Evolutionary conservation across 2,113 vertebrate species (phyloP).

Genomic region (Cinclus mexicanus): DNA sequence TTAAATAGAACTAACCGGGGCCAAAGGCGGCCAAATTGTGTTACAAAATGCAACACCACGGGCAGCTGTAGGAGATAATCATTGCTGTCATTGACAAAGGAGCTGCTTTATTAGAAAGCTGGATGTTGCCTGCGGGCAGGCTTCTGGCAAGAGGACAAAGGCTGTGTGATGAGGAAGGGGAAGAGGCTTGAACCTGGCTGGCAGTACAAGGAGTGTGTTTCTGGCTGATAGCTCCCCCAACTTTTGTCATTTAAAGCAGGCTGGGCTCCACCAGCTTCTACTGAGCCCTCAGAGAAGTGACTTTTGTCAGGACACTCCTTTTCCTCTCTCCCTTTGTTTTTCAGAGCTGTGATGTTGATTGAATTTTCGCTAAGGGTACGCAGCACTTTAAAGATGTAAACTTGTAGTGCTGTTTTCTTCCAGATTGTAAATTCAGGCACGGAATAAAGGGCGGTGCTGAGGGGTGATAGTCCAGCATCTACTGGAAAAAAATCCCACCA

Average conservation of each 20-base stretch:
- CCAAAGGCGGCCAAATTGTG: constrained; percentile 82
- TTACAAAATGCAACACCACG: constrained; percentile 82
- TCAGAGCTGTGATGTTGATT: background rate
- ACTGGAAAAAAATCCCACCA: accelerated
- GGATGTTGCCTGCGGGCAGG: constrained; percentile 76
- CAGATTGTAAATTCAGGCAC: background rate
- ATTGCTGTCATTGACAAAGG: constrained; percentile 80
- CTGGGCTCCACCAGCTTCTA: background rate
- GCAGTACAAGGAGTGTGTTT: background rate
- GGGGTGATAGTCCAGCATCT: background rate
- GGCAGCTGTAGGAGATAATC: constrained; percentile 83
- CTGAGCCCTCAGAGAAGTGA: background rate
- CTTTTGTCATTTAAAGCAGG: constrained; percentile 66
- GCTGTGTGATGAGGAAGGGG: constrained; percentile 39
- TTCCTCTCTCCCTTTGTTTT: background rate
- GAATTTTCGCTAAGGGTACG: background rate
- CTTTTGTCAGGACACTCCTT: background rate
- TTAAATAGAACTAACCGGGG: constrained; percentile 80
- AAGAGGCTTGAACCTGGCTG: constrained; percentile 36
- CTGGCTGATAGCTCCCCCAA: constrained; percentile 27
- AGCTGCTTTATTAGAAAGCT: constrained; percentile 81
- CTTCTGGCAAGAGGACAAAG: constrained; percentile 77
- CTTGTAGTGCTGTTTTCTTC: background rate
- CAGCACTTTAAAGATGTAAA: background rate
- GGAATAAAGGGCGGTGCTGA: background rate